Conservation (phyloP, 2,797 vertebrate genomes). For the Thaleichthys pacificus region DNA sequence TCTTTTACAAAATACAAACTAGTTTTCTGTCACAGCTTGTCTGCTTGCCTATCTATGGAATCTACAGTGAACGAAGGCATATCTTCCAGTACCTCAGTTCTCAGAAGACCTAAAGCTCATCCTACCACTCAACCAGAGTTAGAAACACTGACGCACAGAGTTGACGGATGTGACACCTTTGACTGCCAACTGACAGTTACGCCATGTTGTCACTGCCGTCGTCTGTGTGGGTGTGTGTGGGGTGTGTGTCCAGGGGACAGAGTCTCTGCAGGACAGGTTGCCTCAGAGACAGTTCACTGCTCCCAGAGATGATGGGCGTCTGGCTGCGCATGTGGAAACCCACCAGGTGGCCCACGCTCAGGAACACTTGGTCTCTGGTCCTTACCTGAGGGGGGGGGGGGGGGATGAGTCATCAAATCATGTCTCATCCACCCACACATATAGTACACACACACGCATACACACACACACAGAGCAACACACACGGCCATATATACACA, state of each 20-base stretch:
- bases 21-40: too few relatives aligned
- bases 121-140: too few relatives aligned
- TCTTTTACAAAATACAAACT: too few relatives aligned
- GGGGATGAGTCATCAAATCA: too few relatives aligned
- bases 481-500: not conserved
- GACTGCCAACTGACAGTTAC: not conserved
- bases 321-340: conserved; percentile 90
- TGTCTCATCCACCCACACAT: not conserved
- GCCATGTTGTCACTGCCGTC: not conserved
- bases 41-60: too few relatives aligned
- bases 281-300: conserved; percentile 87
- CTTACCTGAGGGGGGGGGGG: conserved; percentile 75
- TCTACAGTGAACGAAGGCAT: too few relatives aligned
- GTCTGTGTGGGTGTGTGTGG: not conserved
- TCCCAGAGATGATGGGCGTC: conserved; percentile 87
- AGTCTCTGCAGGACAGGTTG: conserved; percentile 77
- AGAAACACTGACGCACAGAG: not conserved
- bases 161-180: not conserved
- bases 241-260: conserved; percentile 17
- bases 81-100: too few relatives aligned
- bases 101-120: too few relatives aligned
- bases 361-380: conserved; percentile 88
- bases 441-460: not conserved
- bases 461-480: not conserved
- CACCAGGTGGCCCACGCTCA: conserved; percentile 87